These are phyloP conservation scores for Poicephalus gulielmi DNA, from an alignment of 2,113 vertebrate species.

Conservation along the genomic window DNA sequence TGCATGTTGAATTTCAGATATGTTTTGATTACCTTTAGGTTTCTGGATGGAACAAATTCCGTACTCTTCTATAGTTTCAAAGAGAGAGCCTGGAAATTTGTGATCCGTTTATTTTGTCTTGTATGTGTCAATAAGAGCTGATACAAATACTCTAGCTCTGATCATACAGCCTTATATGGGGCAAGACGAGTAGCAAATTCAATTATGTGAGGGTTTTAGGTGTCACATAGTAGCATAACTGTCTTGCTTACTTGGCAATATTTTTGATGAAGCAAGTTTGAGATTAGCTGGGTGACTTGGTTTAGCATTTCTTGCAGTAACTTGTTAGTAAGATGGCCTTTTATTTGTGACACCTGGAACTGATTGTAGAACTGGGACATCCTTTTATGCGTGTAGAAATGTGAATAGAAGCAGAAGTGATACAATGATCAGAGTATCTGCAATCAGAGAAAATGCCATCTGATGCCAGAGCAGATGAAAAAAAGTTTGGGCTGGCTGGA, in stretches of 20 bases:
- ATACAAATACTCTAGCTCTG: background rate
- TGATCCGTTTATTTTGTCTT: background rate
- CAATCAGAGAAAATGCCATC: background rate
- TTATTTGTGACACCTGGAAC: constrained; percentile 3
- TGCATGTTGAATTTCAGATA: background rate
- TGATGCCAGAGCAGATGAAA: background rate
- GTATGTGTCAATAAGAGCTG: background rate
- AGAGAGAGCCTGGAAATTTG: background rate
- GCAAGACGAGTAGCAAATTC: background rate
- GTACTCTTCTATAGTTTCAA: background rate
- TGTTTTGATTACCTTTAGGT: background rate
- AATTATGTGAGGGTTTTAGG: background rate
- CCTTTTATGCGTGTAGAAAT: background rate
- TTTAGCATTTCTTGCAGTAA: constrained; percentile 31
- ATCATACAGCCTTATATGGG: background rate
- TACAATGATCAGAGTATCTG: background rate
- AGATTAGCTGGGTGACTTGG: constrained; percentile 21
- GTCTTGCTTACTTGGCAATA: background rate
- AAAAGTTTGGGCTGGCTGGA: background rate
- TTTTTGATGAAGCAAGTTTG: background rate
- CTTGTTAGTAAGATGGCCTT: background rate
- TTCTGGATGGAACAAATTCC: background rate
- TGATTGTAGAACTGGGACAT: background rate
- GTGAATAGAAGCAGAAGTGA: background rate
- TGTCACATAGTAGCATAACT: background rate